phyloP scores from a whole-genome alignment of 2,113 vertebrate genomes.

The Maccullochella peelii region DNA sequence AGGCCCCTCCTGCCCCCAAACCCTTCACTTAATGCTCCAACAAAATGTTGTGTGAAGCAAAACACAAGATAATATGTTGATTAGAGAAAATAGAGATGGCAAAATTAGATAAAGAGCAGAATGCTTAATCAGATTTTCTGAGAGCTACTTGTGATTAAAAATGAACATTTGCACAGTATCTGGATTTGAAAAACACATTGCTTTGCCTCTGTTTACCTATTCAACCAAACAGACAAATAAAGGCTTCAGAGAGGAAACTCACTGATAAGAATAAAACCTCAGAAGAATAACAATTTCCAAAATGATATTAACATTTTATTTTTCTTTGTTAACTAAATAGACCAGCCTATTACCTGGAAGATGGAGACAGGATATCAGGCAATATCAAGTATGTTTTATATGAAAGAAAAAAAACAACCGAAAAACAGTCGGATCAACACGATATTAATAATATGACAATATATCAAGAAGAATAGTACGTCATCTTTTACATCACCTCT shows the following conservation, averaged over 20 bases:
- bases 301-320: slow-evolving; percentile 84
- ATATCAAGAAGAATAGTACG: slow-evolving; percentile 83
- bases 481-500: slow-evolving; percentile 83
- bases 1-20: slow-evolving; percentile 36
- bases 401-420: slow-evolving; percentile 76
- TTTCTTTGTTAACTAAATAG: slow-evolving; percentile 83
- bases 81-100: slow-evolving; percentile 32
- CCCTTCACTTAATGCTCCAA: slow-evolving; percentile 33
- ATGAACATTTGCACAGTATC: slow-evolving; percentile 47
- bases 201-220: slow-evolving; percentile 27
- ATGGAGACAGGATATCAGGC: slow-evolving; percentile 81
- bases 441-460: slow-evolving; percentile 82
- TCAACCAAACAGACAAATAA: slow-evolving; percentile 34
- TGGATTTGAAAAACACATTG: slow-evolving; percentile 52
- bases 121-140: slow-evolving; percentile 48
- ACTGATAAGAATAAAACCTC: slow-evolving; percentile 54
- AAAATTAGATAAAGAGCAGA: slow-evolving; percentile 39
- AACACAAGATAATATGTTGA: slow-evolving; percentile 60
- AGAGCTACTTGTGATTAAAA: slow-evolving; percentile 42
- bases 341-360: slow-evolving; percentile 80
- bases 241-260: slow-evolving; percentile 15
- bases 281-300: slow-evolving; percentile 71
- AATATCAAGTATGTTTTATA: slow-evolving; percentile 78
- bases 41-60: slow-evolving; percentile 47
- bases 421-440: slow-evolving; percentile 77